Percentiles rank a stretch among this genome's conserved stretches.
phyloP scores from a whole-genome alignment of 2,888 invertebrate genomes.

The Antheraea assamensis region DNA sequence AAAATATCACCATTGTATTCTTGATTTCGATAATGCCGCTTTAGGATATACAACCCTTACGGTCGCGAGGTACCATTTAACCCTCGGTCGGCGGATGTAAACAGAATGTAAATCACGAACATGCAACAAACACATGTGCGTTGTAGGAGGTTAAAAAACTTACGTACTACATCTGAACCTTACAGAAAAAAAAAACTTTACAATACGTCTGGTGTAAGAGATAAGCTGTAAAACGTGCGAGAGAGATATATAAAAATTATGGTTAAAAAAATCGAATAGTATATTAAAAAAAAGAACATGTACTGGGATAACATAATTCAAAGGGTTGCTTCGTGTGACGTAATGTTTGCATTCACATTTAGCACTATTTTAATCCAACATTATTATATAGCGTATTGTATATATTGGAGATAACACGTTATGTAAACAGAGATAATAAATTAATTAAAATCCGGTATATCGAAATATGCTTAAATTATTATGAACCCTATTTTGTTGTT shows the following conservation, averaged over 20 bases:
- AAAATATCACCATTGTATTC: constrained; percentile 17
- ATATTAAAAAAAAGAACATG: constrained; percentile 21
- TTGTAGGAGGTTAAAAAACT: constrained; percentile 60
- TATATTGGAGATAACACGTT: background rate
- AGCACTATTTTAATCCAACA: background rate
- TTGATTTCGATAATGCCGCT: constrained; percentile 27
- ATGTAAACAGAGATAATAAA: background rate
- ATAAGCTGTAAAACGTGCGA: constrained; percentile 45
- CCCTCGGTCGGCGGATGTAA: constrained; percentile 72
- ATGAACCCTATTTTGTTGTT: background rate
- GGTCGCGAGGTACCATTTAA: constrained; percentile 48
- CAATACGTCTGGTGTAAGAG: constrained; percentile 55
- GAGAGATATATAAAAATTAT: constrained; percentile 17
- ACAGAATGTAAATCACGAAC: constrained; percentile 63
- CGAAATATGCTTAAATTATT: background rate
- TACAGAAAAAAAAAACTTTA: constrained; percentile 58
- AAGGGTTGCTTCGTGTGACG: background rate
- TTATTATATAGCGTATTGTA: background rate
- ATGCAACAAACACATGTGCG: constrained; percentile 61
- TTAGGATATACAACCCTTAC: constrained; percentile 24
- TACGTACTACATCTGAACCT: constrained; percentile 42
- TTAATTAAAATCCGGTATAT: background rate
- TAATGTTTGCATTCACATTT: background rate
- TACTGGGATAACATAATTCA: background rate
- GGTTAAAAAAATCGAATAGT: constrained; percentile 17